These are phyloP conservation scores for Lineus longissimus DNA, from an alignment of 1,140 invertebrate species.

Conservation along the genomic window DNA sequence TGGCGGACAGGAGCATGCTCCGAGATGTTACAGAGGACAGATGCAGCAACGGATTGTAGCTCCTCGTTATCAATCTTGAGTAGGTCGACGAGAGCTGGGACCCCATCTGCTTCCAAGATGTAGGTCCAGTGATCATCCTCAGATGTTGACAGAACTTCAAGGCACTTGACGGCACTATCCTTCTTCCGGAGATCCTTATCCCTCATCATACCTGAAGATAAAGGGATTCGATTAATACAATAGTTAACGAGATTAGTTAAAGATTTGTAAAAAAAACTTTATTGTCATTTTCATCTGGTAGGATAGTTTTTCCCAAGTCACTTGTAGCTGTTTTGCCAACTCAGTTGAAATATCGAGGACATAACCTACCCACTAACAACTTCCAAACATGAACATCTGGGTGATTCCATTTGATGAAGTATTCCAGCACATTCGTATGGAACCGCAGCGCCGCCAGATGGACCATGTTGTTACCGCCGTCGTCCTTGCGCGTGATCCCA, in stretches of 20 bases:
- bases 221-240: background rate
- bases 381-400: constrained; percentile 47
- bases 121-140: constrained; percentile 43
- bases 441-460: constrained; percentile 46
- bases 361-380: constrained; percentile 48
- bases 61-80: constrained; percentile 40
- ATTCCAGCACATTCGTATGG: constrained; percentile 51
- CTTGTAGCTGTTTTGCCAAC: background rate
- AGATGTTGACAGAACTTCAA: constrained; percentile 47
- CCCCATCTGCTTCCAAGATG: constrained; percentile 49
- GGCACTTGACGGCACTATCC: constrained; percentile 49
- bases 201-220: constrained; percentile 34
- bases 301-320: background rate
- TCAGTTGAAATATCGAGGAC: too few species aligned
- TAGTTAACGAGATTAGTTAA: background rate
- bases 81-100: constrained; percentile 41
- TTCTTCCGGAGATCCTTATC: constrained; percentile 32
- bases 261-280: background rate
- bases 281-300: background rate
- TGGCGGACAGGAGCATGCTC: constrained; percentile 38
- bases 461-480: constrained; percentile 44
- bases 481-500: constrained; percentile 34
- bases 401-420: constrained; percentile 46
- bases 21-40: constrained; percentile 52
- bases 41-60: constrained; percentile 44